Percentiles rank a stretch among this genome's conserved stretches.
Evolutionary conservation across 2,888 invertebrate species (phyloP).

Genomic region (Euclidia mi): DNA sequence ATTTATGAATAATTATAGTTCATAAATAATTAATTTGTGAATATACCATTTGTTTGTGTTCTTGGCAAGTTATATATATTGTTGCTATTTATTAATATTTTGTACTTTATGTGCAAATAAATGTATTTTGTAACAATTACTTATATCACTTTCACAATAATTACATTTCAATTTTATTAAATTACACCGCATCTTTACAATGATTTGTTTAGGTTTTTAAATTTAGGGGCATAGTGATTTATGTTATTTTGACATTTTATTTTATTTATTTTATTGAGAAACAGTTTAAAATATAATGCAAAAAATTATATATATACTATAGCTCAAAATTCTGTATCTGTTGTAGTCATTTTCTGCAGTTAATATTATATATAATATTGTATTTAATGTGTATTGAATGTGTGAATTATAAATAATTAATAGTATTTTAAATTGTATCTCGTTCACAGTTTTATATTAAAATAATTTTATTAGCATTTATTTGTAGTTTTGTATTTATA

Average conservation of each 20-base stretch:
- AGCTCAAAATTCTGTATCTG: too few species aligned
- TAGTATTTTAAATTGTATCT: constrained; percentile 23
- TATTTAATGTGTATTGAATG: too few species aligned
- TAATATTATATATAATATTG: too few species aligned
- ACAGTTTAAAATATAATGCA: constrained; percentile 13
- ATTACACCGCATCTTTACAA: constrained; percentile 76
- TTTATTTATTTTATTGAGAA: constrained; percentile 23
- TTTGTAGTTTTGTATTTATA: constrained; percentile 32
- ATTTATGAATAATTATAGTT: neutral
- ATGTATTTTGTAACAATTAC: constrained; percentile 4
- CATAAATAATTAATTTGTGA: too few species aligned
- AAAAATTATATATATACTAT: neutral
- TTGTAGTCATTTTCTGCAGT: too few species aligned
- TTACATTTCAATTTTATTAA: constrained; percentile 36
- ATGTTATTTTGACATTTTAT: constrained; percentile 29
- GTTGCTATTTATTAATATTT: neutral
- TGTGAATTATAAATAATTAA: too few species aligned
- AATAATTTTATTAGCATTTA: constrained; percentile 22
- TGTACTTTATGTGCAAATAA: neutral
- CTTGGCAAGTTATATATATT: too few species aligned
- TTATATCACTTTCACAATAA: constrained; percentile 54
- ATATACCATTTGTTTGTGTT: too few species aligned
- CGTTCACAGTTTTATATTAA: constrained; percentile 1
- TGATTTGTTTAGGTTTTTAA: constrained; percentile 60
- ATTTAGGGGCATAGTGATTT: constrained; percentile 29